Percentiles rank a stretch among this genome's conserved stretches.
These are phyloP conservation scores for Muricea muricata DNA, from an alignment of 92 coral and sea anemone species.

Conservation along the genomic window DNA sequence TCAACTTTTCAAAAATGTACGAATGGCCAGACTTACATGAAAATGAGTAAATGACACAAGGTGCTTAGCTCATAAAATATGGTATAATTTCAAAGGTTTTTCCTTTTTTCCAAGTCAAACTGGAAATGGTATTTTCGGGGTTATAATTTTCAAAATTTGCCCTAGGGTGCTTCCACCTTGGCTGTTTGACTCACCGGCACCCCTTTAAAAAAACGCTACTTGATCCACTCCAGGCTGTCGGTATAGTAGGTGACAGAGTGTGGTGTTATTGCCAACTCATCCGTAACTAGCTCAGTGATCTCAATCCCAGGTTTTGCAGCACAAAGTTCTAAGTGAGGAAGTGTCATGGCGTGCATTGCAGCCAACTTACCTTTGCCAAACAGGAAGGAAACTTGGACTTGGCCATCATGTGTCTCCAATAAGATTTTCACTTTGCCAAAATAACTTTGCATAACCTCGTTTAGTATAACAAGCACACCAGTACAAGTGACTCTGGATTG, in stretches of 20 bases:
- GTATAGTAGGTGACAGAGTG: background rate
- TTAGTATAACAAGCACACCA: slow-evolving; percentile 2
- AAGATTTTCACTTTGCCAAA: slow-evolving; percentile 6
- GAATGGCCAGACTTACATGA: no score
- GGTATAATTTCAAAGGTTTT: no score
- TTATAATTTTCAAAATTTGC: no score
- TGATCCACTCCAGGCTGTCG: no score
- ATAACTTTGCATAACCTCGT: background rate
- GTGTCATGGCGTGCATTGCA: background rate
- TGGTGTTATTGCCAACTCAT: background rate
- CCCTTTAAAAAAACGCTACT: no score
- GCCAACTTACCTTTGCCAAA: background rate
- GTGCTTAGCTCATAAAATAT: no score
- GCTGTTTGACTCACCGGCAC: no score
- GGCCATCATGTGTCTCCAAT: background rate
- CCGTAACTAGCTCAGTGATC: background rate
- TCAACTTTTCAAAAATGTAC: no score
- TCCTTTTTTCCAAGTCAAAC: no score
- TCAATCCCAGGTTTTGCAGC: background rate
- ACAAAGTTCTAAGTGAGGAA: background rate
- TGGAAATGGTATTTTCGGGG: no score
- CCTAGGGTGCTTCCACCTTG: no score
- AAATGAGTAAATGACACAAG: no score
- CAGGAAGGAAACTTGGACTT: background rate
- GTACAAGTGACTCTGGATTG: background rate